These are phyloP conservation scores for Tiliacea aurago DNA, from an alignment of 2,888 invertebrate species.

Conservation along the genomic window DNA sequence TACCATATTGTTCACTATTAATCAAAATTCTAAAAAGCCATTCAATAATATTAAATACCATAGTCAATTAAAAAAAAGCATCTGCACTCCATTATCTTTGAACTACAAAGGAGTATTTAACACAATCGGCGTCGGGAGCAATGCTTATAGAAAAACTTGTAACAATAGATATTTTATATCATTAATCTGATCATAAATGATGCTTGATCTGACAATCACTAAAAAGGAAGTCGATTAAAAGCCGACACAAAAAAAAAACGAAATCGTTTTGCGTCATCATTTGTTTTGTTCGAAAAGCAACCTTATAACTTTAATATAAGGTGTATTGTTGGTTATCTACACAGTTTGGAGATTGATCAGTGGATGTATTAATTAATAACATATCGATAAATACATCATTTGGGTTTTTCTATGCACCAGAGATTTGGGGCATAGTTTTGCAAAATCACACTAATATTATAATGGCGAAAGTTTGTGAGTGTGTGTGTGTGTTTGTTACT, in stretches of 20 bases:
- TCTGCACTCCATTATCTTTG: slow-evolving; percentile 5
- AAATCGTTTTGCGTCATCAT: slow-evolving; percentile 43
- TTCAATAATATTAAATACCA: slow-evolving; percentile 40
- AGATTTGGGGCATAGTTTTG: background rate
- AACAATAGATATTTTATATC: slow-evolving; percentile 75
- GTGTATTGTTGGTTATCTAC: background rate
- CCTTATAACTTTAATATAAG: background rate
- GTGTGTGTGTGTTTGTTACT: no score
- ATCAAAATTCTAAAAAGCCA: slow-evolving; percentile 32
- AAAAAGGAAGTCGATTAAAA: slow-evolving; percentile 57
- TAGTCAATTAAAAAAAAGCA: slow-evolving; percentile 6
- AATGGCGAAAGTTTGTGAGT: no score
- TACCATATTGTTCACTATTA: slow-evolving; percentile 14
- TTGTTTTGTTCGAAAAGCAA: slow-evolving; percentile 4
- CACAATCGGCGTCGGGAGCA: slow-evolving; percentile 37
- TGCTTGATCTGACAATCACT: slow-evolving; percentile 71
- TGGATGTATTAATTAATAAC: slow-evolving; percentile 70
- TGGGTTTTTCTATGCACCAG: slow-evolving; percentile 27
- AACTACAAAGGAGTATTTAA: slow-evolving; percentile 36
- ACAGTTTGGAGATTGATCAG: background rate
- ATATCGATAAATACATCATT: slow-evolving; percentile 76
- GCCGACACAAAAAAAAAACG: slow-evolving; percentile 38
- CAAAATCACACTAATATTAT: no score
- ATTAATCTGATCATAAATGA: slow-evolving; percentile 84
- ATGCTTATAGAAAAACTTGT: slow-evolving; percentile 55